These are phyloP conservation scores for Holocentrus rufus DNA, from an alignment of 2,797 vertebrate species.

Conservation along the genomic window DNA sequence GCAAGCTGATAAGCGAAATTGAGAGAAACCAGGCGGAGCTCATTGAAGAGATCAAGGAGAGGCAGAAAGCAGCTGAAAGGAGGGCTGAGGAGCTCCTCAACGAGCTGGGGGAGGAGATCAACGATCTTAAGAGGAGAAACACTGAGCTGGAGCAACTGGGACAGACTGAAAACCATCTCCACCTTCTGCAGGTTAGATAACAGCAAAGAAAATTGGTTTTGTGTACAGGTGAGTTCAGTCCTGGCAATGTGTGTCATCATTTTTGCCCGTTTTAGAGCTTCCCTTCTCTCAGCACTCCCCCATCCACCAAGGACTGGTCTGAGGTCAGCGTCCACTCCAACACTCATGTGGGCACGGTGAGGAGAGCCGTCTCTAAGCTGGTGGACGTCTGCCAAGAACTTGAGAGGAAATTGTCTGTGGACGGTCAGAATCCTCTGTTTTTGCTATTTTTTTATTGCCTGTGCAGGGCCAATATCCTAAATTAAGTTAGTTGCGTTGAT, in stretches of 20 bases:
- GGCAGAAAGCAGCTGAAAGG: slow-evolving; percentile 19
- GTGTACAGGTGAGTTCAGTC: too few species aligned
- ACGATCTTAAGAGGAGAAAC: slow-evolving; percentile 50
- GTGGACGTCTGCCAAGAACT: slow-evolving; percentile 34
- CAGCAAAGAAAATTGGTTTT: too few species aligned
- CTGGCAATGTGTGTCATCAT: neutral
- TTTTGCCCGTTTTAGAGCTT: slow-evolving; percentile 45
- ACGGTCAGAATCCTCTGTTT: slow-evolving; percentile 33
- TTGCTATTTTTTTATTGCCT: too few species aligned
- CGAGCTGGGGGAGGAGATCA: slow-evolving; percentile 59
- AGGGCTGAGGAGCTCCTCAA: slow-evolving; percentile 26
- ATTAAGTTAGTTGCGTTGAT: neutral
- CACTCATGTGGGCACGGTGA: slow-evolving; percentile 23
- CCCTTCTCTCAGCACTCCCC: slow-evolving; percentile 27
- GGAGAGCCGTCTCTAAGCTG: slow-evolving; percentile 42
- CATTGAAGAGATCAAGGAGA: slow-evolving; percentile 40
- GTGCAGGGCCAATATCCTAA: neutral
- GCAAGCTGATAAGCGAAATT: slow-evolving; percentile 21
- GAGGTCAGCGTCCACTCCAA: slow-evolving; percentile 25
- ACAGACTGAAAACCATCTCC: slow-evolving; percentile 51
- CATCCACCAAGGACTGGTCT: slow-evolving; percentile 47
- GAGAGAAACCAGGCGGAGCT: slow-evolving; percentile 54
- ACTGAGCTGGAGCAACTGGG: slow-evolving; percentile 60
- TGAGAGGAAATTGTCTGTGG: slow-evolving; percentile 41
- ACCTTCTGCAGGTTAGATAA: slow-evolving; percentile 54